phyloP scores from a whole-genome alignment of 2,113 vertebrate genomes.

The Cynoglossus semilaevis region DNA sequence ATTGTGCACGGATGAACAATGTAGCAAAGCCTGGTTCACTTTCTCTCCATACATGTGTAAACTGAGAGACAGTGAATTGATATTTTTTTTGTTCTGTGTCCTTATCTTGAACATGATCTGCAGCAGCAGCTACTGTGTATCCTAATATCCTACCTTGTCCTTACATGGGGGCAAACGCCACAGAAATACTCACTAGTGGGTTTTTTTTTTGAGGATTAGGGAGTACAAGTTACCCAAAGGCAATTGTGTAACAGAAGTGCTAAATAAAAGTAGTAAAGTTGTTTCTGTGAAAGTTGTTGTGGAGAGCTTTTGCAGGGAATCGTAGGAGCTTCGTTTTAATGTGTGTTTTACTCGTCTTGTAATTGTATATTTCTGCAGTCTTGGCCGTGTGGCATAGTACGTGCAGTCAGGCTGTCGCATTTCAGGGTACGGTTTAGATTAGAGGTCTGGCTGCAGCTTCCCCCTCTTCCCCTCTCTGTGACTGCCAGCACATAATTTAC shows the following conservation, averaged over 20 bases:
- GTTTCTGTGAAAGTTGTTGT: slow-evolving; percentile 30
- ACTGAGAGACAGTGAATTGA: slow-evolving; percentile 21
- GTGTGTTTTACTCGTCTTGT: slow-evolving; percentile 51
- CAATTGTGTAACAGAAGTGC: slow-evolving; percentile 15
- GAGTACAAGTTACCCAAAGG: too few species aligned
- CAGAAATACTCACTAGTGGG: slow-evolving; percentile 30
- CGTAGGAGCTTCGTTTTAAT: slow-evolving; percentile 38
- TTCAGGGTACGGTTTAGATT: slow-evolving; percentile 93
- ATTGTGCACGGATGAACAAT: slow-evolving; percentile 37
- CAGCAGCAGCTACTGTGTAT: slow-evolving; percentile 15
- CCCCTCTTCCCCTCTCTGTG: slow-evolving; percentile 85
- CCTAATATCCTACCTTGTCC: slow-evolving; percentile 44
- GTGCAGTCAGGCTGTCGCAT: slow-evolving; percentile 81
- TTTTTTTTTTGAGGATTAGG: too few species aligned
- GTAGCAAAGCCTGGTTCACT: slow-evolving; percentile 16
- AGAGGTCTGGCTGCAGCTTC: slow-evolving; percentile 87
- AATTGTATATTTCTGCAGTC: slow-evolving; percentile 65
- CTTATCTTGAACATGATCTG: slow-evolving; percentile 47
- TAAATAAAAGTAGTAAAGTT: slow-evolving; percentile 40
- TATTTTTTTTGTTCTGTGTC: slow-evolving; percentile 11
- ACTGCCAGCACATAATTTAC: slow-evolving; percentile 95
- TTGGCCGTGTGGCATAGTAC: slow-evolving; percentile 71
- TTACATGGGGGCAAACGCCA: slow-evolving; percentile 27
- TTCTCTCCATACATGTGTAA: slow-evolving; percentile 30
- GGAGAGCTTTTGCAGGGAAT: slow-evolving; percentile 32